phyloP scores from a whole-genome alignment of 1,140 invertebrate species.

The Thalassaphorura encarpata region DNA sequence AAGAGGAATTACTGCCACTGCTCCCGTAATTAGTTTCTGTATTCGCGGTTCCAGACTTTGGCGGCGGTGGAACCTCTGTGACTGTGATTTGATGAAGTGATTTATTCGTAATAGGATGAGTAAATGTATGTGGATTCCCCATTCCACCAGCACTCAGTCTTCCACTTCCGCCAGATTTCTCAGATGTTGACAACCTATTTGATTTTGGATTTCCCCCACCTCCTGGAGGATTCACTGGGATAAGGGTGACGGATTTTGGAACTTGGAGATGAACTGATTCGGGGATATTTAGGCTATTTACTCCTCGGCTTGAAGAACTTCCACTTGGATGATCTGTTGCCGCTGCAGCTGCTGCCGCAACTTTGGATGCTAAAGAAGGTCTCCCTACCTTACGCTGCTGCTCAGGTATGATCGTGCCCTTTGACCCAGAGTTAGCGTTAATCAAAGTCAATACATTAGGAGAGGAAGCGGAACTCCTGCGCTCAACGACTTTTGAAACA shows the following conservation, averaged over 20 bases:
- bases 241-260: slow-evolving; percentile 32
- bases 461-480: not conserved
- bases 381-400: not conserved
- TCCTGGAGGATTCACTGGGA: slow-evolving; percentile 27
- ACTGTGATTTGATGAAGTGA: slow-evolving; percentile 32
- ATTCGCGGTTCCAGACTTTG: too few species aligned
- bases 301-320: too few species aligned
- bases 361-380: too few species aligned
- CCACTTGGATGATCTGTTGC: too few species aligned
- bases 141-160: not conserved
- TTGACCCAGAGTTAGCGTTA: not conserved
- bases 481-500: not conserved
- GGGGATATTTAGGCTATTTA: slow-evolving; percentile 15
- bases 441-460: not conserved
- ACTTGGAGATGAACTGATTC: slow-evolving; percentile 30
- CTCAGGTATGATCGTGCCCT: not conserved
- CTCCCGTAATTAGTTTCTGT: not conserved
- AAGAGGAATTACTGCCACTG: not conserved
- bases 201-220: not conserved
- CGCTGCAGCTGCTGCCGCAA: too few species aligned
- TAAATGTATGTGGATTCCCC: slow-evolving; percentile 20
- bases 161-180: not conserved
- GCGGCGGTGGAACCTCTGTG: slow-evolving; percentile 29
- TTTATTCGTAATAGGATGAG: slow-evolving; percentile 33
- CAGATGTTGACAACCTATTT: not conserved